Evolutionary conservation across 1,140 invertebrate genomes (phyloP), one percentile per base, ranked within the genome.

Genomic region (Penaeus vannamei): DNA sequence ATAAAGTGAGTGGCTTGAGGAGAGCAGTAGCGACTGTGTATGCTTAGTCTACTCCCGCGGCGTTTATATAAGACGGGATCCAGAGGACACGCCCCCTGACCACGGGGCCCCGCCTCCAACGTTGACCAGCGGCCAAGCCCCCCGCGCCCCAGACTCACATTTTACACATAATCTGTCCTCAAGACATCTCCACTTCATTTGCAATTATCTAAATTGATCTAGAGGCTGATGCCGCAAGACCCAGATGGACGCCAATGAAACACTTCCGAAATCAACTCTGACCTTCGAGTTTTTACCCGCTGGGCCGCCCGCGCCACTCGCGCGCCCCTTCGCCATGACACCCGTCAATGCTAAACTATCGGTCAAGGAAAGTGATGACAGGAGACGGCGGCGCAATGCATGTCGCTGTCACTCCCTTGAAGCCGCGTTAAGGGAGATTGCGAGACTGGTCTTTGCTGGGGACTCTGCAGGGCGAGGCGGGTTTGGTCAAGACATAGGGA

Each of bases 1-100:
- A 36, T 76, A 32, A 20, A 36, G 29, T 76, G 12, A 29, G 26
- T 36, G 29, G n/a, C 29, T 76, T 29, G 29, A 36, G 42, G 72
- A 76, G 69, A 76, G 72, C 53, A 76, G 72, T 32, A 76, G n/a
- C 29, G 29, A 76, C 72, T 76, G 72, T 76, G 72, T 76, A 76
- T 76, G 72, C 72, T 32, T 76, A 53, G 53, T 53, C 53, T 36
- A 76, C 72, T 76, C 29, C 42, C 29, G 72, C 22, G 22, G 72
- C 72, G 19, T 76, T 76, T 76, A 76, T 76, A 76, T 76, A 76
- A 29, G 29, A 76, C 72, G 72, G 26, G 19, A 32, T 76, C 53
- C 53, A 53, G 53, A 53, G 72, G 42, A 29, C 72, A 76, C 72
- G 72, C 72, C 72, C 72, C 72, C 72, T 29, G 72, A 76, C 29